A percentile compares a stretch with the other conserved stretches of the same genome.
Conservation (phyloP, 2,797 vertebrate genomes). For the Pseudopleuronectes americanus region DNA sequence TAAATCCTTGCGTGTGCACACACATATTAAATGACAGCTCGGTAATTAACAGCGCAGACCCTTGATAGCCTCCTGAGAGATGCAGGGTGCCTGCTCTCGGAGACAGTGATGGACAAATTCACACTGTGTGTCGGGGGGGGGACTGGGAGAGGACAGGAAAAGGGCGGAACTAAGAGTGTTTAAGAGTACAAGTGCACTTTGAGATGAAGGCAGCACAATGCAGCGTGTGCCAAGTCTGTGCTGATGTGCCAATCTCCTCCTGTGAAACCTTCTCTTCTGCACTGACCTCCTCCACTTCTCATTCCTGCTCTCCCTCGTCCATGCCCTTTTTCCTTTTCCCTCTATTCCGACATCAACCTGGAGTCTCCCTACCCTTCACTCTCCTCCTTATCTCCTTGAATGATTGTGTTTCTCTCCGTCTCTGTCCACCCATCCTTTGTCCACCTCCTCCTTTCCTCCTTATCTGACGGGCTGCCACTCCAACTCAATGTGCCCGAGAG, state of each 20-base stretch:
- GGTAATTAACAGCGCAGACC: conserved; percentile 57
- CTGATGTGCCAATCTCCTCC: conserved; percentile 9
- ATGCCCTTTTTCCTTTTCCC: conserved; percentile 23
- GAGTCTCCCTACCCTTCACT: conserved; percentile 15
- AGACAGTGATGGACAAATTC: conserved; percentile 39
- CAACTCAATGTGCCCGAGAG: conserved; percentile 27
- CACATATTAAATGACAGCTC: conserved; percentile 51
- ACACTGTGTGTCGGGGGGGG: conserved; percentile 18
- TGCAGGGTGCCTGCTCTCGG: conserved; percentile 14
- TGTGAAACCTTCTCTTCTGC: conserved; percentile 15
- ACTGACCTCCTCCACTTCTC: conserved; percentile 29
- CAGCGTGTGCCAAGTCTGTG: conserved; percentile 4
- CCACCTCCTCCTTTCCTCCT: conserved; percentile 34
- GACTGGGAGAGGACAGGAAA: conserved; percentile 17
- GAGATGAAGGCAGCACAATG: conserved; percentile 32
- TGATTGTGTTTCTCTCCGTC: conserved; percentile 31
- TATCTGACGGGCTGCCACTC: conserved; percentile 64
- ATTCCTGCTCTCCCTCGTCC: conserved; percentile 16
- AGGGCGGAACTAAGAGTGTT: conserved; percentile 27
- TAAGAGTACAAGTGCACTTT: conserved; percentile 8
- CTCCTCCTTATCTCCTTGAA: conserved; percentile 34
- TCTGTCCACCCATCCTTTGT: conserved; percentile 35
- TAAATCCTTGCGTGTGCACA: conserved; percentile 11
- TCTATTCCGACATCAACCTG: conserved; percentile 18
- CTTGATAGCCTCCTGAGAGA: conserved; percentile 53